phyloP scores from a whole-genome alignment of 2,888 invertebrate genomes.

The Norana najaformis region DNA sequence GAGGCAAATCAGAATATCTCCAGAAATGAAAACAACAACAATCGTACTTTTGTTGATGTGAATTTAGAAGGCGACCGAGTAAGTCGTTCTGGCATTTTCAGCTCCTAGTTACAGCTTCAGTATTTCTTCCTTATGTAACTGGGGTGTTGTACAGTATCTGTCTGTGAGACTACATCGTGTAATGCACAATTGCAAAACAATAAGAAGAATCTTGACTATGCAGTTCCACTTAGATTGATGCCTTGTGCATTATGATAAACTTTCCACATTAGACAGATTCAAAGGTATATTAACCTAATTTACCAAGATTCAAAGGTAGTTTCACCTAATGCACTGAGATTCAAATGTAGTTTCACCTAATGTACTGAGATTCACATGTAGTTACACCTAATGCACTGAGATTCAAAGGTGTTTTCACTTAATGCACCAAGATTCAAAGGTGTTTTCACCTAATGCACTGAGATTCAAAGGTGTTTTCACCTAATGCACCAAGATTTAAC shows the following conservation, averaged over 20 bases:
- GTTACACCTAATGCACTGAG: background rate
- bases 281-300: background rate
- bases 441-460: background rate
- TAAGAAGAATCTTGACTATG: background rate
- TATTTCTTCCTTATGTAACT: too few relatives aligned
- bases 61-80: background rate
- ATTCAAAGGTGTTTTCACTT: background rate
- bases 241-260: background rate
- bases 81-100: background rate
- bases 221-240: background rate
- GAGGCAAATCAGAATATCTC: background rate
- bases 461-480: background rate
- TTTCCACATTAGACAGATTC: too few relatives aligned
- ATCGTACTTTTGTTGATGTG: background rate
- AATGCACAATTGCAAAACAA: too few relatives aligned
- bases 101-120: background rate
- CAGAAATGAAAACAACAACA: slow-evolving; percentile 31
- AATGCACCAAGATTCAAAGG: background rate
- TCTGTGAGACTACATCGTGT: too few relatives aligned
- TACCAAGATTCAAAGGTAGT: background rate
- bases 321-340: background rate
- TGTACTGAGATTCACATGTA: too few relatives aligned
- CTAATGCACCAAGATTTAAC: background rate
- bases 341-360: too few relatives aligned
- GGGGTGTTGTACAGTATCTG: too few relatives aligned